A percentile compares a stretch with the other conserved stretches of the same genome.
Conservation (phyloP, 2,797 vertebrate species). For the Leucoraja ocellata region DNA sequence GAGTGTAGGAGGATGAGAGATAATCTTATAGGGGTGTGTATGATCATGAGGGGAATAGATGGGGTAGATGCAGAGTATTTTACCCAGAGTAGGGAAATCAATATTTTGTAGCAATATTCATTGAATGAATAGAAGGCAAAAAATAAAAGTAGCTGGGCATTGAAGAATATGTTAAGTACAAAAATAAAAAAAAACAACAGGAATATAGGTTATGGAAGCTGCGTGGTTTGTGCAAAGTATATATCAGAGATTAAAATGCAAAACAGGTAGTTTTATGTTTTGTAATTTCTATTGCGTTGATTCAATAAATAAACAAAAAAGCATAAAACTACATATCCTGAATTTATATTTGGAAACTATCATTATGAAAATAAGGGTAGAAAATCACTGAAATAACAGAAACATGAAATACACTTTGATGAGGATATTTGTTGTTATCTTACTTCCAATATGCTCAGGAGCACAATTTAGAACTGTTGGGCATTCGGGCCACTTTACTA, state of each 20-base stretch:
- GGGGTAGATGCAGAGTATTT: too few relatives aligned
- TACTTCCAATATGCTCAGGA: background rate
- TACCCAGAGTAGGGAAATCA: too few relatives aligned
- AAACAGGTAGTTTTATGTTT: too few relatives aligned
- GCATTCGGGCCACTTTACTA: background rate
- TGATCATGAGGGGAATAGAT: too few relatives aligned
- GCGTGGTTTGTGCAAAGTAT: background rate
- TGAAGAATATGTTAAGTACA: background rate
- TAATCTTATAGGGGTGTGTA: too few relatives aligned
- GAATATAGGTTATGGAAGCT: background rate
- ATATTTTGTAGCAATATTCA: background rate
- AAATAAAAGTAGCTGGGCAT: background rate
- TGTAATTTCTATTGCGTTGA: too few relatives aligned
- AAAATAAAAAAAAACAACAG: background rate
- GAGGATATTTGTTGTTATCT: background rate
- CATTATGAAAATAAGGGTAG: background rate
- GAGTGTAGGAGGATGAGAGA: too few relatives aligned
- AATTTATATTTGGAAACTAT: too few relatives aligned
- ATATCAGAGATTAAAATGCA: background rate
- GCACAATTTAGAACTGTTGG: background rate
- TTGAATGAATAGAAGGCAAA: background rate
- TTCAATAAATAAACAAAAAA: background rate
- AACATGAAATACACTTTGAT: background rate
- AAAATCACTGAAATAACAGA: background rate
- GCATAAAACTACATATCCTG: too few relatives aligned